Conservation (phyloP, 2,113 vertebrate genomes). For the Girardinichthys multiradiatus region DNA sequence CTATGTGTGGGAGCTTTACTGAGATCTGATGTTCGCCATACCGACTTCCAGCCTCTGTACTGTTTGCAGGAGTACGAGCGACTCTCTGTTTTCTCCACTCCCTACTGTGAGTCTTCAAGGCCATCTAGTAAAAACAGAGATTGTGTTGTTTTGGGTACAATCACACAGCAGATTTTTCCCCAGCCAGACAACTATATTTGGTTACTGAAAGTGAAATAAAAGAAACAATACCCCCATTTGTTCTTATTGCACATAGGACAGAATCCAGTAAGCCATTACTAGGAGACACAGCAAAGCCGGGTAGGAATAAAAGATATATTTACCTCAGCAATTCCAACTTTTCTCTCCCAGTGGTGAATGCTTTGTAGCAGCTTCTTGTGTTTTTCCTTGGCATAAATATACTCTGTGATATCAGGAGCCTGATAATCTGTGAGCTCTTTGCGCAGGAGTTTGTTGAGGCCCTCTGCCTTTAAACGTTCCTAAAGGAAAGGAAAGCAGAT, state of each 20-base stretch:
- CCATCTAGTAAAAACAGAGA: constrained; percentile 51
- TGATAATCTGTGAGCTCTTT: constrained; percentile 45
- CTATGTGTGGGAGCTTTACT: constrained; percentile 53
- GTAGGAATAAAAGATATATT: not conserved
- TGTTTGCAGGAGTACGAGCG: constrained; percentile 21
- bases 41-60: constrained; percentile 13
- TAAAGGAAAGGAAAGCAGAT: constrained; percentile 8
- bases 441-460: constrained; percentile 39
- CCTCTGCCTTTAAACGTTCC: constrained; percentile 47
- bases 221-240: too few relatives aligned
- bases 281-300: not conserved
- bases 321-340: constrained; percentile 65
- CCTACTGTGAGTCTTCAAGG: constrained; percentile 31
- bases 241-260: too few relatives aligned
- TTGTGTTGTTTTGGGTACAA: constrained; percentile 1
- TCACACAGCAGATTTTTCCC: not conserved
- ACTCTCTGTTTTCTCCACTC: constrained; percentile 17
- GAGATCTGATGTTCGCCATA: not conserved
- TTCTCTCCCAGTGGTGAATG: constrained; percentile 56
- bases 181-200: not conserved
- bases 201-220: not conserved
- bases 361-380: constrained; percentile 56
- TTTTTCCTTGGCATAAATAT: constrained; percentile 56
- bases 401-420: constrained; percentile 42
- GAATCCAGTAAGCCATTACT: not conserved